A percentile compares a stretch with the other conserved stretches of the same genome.
Conservation (phyloP, 2,113 vertebrate species). For the Sorex fumeus region DNA sequence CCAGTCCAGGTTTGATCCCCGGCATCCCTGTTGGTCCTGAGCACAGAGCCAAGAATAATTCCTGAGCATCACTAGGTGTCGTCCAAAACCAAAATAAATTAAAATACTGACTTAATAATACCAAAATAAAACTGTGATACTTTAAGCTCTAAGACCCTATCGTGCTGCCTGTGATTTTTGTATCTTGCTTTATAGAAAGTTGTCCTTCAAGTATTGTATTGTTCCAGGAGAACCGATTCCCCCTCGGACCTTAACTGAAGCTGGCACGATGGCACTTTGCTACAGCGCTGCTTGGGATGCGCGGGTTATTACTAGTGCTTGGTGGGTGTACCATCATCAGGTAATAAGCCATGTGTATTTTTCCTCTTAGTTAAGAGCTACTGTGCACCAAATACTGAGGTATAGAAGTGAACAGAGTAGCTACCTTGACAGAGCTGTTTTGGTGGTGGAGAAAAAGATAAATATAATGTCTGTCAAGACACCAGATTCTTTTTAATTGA, state of each 20-base stretch:
- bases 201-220: background rate
- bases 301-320: conserved; percentile 97
- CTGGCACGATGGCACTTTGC: conserved; percentile 97
- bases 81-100: background rate
- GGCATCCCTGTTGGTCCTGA: too few relatives aligned
- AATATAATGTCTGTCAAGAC: background rate
- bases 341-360: conserved; percentile 83
- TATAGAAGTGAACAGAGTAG: background rate
- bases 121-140: conserved; percentile 31
- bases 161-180: conserved; percentile 10
- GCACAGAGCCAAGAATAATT: too few relatives aligned
- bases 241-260: conserved; percentile 96
- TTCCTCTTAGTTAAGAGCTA: background rate
- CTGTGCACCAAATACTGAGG: background rate
- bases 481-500: background rate
- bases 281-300: conserved; percentile 99
- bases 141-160: background rate
- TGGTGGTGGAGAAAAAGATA: conserved; percentile 45
- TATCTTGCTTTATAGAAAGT: conserved; percentile 13
- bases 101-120: conserved; percentile 27
- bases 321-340: conserved; percentile 99
- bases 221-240: conserved; percentile 92
- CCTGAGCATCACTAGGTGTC: too few relatives aligned
- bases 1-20: too few relatives aligned
- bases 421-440: conserved; percentile 51